A percentile compares a stretch with the other conserved stretches of the same genome.
Evolutionary conservation across 23 tunicate species (phyloP).

Genomic region (Halocynthia roretzi): DNA sequence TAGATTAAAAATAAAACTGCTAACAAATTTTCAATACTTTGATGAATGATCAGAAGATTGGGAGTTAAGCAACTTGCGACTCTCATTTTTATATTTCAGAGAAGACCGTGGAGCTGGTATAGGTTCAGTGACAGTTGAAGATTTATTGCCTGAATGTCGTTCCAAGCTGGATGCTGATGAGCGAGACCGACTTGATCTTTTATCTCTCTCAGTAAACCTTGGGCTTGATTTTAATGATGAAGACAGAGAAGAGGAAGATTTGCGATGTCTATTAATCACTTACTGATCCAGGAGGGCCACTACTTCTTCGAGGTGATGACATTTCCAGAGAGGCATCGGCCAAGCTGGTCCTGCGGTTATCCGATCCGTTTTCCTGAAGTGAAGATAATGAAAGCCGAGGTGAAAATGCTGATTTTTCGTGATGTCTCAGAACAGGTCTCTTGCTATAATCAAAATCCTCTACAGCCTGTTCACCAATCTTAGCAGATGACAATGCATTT

Average conservation of each 20-base stretch:
- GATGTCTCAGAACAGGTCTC: neutral
- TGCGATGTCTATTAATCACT: neutral
- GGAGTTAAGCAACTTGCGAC: too few species aligned
- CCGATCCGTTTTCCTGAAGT: neutral
- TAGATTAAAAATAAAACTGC: too few species aligned
- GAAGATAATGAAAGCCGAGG: constrained; percentile 1
- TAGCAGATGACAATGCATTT: neutral
- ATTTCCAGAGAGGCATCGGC: neutral
- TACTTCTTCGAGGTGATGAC: neutral
- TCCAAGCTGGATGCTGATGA: neutral
- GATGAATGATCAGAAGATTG: too few species aligned
- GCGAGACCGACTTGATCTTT: neutral
- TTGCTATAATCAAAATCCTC: too few species aligned
- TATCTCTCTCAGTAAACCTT: neutral
- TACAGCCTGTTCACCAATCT: too few species aligned
- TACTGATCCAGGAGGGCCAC: neutral
- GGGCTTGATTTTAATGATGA: constrained; percentile 8
- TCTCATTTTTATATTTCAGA: too few species aligned
- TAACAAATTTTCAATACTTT: too few species aligned
- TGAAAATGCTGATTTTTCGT: constrained; percentile 1
- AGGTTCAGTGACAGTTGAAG: neutral
- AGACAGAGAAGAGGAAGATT: constrained; percentile 6
- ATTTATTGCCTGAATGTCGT: neutral
- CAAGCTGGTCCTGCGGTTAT: neutral
- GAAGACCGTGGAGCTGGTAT: neutral